These are phyloP conservation scores for Jaculus jaculus DNA, from an alignment of 2,113 vertebrate genomes.

Conservation along the genomic window DNA sequence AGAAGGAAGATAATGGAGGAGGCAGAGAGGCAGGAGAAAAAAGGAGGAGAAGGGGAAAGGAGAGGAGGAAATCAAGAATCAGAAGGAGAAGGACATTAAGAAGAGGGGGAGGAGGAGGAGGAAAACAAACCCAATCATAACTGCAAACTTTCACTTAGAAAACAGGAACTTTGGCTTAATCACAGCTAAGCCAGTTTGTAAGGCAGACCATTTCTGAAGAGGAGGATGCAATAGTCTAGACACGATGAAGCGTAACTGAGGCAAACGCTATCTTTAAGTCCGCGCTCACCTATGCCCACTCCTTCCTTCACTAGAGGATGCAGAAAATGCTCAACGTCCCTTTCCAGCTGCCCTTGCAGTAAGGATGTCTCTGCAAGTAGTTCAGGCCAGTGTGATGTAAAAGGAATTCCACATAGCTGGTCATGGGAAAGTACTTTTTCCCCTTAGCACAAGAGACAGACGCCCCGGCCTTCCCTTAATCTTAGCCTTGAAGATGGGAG, in stretches of 20 bases:
- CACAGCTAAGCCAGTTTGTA: background rate
- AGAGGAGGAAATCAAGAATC: too few species aligned
- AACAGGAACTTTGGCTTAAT: constrained; percentile 16
- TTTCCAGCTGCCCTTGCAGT: too few species aligned
- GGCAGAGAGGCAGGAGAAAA: too few species aligned
- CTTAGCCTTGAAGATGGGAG: background rate
- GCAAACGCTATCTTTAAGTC: background rate
- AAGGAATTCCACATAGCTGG: too few species aligned
- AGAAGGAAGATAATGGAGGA: background rate
- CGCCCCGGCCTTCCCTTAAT: background rate
- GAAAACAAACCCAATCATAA: background rate
- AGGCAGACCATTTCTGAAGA: background rate
- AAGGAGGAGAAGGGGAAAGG: too few species aligned
- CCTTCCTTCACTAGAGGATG: background rate
- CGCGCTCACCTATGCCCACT: background rate
- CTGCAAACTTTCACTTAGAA: background rate
- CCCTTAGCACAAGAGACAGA: background rate
- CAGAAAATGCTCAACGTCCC: too few species aligned
- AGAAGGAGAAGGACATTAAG: too few species aligned
- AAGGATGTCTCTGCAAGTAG: too few species aligned
- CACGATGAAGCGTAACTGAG: background rate
- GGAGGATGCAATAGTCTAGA: background rate
- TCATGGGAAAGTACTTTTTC: background rate
- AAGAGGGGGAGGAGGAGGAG: background rate
- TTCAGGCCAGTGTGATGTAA: too few species aligned